These are phyloP conservation scores for Nomada flava DNA, from an alignment of 2,888 invertebrate genomes.

Conservation along the genomic window DNA sequence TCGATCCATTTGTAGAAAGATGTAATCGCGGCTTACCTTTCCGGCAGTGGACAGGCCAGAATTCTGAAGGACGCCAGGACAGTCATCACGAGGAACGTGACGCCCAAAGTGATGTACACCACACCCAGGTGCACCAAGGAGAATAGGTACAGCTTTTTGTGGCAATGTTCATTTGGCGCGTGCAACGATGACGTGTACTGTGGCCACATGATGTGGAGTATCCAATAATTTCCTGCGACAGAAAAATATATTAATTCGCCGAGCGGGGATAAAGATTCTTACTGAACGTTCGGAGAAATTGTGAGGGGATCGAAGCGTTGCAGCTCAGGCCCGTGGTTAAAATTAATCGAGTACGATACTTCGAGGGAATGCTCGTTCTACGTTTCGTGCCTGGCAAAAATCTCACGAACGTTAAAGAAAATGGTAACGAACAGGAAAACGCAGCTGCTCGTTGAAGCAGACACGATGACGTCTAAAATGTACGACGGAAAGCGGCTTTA, in stretches of 20 bases:
- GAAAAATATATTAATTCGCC: background rate
- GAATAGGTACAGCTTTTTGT: slow-evolving; percentile 91
- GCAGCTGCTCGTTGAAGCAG: background rate
- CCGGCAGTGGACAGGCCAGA: slow-evolving; percentile 90
- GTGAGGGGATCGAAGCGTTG: no score
- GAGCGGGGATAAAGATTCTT: background rate
- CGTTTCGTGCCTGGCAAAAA: background rate
- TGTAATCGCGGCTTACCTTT: slow-evolving; percentile 75
- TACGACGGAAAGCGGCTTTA: background rate
- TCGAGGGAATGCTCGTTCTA: background rate
- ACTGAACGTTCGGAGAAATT: background rate
- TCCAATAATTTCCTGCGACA: slow-evolving; percentile 89
- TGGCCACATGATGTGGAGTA: slow-evolving; percentile 91
- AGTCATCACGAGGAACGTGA: slow-evolving; percentile 86
- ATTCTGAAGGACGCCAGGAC: slow-evolving; percentile 89
- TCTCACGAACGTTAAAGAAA: background rate
- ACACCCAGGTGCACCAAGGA: slow-evolving; percentile 90
- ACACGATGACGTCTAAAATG: slow-evolving; percentile 26
- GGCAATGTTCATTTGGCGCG: slow-evolving; percentile 93
- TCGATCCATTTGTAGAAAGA: background rate
- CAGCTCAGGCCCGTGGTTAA: no score
- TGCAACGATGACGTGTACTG: slow-evolving; percentile 89
- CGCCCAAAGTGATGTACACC: slow-evolving; percentile 87
- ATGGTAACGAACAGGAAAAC: background rate
- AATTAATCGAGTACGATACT: background rate